Conservation (phyloP, 2,888 invertebrate species). For the Chaitophorus viminalis region DNA sequence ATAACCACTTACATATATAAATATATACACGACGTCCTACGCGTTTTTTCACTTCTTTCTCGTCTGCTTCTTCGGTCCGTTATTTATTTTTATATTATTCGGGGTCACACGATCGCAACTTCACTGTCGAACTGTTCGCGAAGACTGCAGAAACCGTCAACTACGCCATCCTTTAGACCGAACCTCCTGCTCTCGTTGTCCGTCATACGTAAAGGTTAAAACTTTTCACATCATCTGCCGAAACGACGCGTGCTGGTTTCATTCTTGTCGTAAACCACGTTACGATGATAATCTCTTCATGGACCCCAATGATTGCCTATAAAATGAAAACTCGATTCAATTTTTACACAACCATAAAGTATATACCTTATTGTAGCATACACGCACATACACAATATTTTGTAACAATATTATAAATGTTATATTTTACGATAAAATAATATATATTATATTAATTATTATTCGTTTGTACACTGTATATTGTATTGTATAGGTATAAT, state of each 20-base stretch:
- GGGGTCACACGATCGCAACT: background rate
- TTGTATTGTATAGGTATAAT: background rate
- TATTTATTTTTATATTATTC: background rate
- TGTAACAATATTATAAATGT: background rate
- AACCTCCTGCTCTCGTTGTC: conserved; percentile 38
- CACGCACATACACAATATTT: background rate
- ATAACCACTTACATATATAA: background rate
- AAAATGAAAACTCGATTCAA: background rate
- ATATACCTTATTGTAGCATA: too few relatives aligned
- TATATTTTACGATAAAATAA: conserved; percentile 10
- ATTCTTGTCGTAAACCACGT: background rate
- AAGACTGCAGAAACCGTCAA: too few relatives aligned
- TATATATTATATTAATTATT: background rate
- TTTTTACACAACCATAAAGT: background rate
- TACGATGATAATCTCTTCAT: background rate
- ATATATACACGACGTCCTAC: too few relatives aligned
- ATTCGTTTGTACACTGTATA: background rate
- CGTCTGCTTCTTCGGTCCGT: background rate
- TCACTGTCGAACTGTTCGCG: background rate
- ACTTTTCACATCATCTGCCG: background rate
- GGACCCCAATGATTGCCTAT: background rate
- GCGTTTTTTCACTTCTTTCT: background rate
- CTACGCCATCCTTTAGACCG: too few relatives aligned
- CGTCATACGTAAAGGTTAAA: background rate
- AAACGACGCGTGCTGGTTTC: background rate